phyloP scores from a whole-genome alignment of 1,140 invertebrate species.

The Steinernema feltiae region DNA sequence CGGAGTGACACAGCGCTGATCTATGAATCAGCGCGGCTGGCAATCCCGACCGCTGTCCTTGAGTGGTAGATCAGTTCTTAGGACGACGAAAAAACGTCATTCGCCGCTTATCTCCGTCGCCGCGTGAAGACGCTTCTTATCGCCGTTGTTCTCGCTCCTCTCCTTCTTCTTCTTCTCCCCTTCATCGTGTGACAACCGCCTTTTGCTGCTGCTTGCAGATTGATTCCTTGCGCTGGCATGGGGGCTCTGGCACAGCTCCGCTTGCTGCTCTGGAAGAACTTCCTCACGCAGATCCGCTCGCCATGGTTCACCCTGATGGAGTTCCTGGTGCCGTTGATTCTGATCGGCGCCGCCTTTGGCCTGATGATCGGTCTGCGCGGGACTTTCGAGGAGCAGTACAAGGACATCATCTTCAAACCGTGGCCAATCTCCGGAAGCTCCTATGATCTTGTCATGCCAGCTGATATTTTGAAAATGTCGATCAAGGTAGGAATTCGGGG shows the following conservation, averaged over 20 bases:
- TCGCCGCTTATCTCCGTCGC: too few relatives aligned
- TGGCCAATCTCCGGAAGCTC: constrained; percentile 41
- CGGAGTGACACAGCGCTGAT: too few relatives aligned
- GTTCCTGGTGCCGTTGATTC: constrained; percentile 43
- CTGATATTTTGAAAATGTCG: background rate
- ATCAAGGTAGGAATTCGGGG: background rate
- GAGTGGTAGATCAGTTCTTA: too few relatives aligned
- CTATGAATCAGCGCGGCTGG: too few relatives aligned
- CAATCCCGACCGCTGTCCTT: too few relatives aligned
- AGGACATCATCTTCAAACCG: constrained; percentile 17
- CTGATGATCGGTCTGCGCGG: constrained; percentile 42
- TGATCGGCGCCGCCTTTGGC: constrained; percentile 46
- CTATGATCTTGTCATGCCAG: constrained; percentile 37
- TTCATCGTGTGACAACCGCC: background rate
- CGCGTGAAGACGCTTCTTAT: too few relatives aligned
- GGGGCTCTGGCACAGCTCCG: constrained; percentile 45
- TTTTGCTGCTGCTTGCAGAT: background rate
- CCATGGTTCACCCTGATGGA: constrained; percentile 48
- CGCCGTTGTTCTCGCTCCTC: too few relatives aligned
- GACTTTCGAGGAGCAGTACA: constrained; percentile 39
- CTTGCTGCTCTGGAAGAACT: constrained; percentile 48
- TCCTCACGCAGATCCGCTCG: constrained; percentile 41
- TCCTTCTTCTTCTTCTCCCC: too few relatives aligned
- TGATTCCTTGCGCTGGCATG: constrained; percentile 24
- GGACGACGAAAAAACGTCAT: too few relatives aligned